phyloP scores from a whole-genome alignment of 2,888 invertebrate species.

The Cantharis rufa region DNA sequence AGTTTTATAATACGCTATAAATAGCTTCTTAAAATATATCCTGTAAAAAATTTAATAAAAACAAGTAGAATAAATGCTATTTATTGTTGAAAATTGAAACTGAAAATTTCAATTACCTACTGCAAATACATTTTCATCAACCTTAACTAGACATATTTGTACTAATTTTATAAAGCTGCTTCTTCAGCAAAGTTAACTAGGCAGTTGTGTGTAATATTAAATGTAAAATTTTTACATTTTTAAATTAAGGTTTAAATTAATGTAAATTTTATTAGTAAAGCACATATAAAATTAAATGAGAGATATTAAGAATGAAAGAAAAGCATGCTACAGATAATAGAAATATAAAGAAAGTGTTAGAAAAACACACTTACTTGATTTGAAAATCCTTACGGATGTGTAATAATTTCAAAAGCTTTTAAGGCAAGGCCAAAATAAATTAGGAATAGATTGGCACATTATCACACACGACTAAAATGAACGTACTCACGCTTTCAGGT shows the following conservation, averaged over 20 bases:
- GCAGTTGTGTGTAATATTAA: neutral
- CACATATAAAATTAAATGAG: neutral
- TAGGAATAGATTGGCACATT: conserved; percentile 41
- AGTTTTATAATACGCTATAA: neutral
- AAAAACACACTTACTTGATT: conserved; percentile 12
- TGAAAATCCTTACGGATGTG: conserved; percentile 13
- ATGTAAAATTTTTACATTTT: neutral
- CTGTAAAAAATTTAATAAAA: neutral
- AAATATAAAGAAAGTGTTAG: neutral
- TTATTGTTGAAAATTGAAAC: neutral
- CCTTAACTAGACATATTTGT: neutral
- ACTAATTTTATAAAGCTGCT: neutral
- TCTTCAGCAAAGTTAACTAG: neutral
- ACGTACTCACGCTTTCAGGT: conserved; percentile 36
- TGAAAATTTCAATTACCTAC: neutral
- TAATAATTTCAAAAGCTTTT: conserved; percentile 34
- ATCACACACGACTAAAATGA: conserved; percentile 38
- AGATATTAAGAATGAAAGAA: neutral
- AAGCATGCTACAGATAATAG: neutral
- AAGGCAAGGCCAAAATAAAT: conserved; percentile 18
- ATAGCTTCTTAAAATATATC: neutral
- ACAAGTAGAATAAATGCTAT: neutral
- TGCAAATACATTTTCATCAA: neutral
- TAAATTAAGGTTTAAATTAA: neutral
- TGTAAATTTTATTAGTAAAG: neutral